Evolutionary conservation across 2,888 invertebrate species (phyloP), one percentile per base, ranked within the genome.

Genomic region (Phengaris alcon): DNA sequence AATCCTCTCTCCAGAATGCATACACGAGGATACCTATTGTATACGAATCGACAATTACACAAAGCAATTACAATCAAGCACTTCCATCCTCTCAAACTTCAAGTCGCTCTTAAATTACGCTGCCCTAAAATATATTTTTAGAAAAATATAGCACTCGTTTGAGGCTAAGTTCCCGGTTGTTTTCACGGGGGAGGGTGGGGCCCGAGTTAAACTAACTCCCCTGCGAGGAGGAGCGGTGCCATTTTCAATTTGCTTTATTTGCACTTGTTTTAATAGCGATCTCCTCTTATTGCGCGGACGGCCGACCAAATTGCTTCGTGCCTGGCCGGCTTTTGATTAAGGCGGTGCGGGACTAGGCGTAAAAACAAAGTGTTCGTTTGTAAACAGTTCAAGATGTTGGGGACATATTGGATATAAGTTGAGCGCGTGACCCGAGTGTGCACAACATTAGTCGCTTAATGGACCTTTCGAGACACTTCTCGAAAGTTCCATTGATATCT

Each of bases 211-310:
- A 83, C 83, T 82, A 83, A 83, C 87, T 85, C 85, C 86, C 87
- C 82, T 80, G 80, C 80, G 80, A 82, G 85, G 85, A 84, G 86
- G 82, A 83, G 81, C 84, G 87, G 89, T 89, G 86, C 88, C 90
- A 87, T 90, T 92, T 93, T 93, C 92, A 93, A 93, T 93, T 92
- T 92, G 90, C 89, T 91, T 90, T 93, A 91, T 93, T 93, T 93
- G 91, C 88, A 88, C 90, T 90, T 91, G 93, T 92, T 93, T 93
- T 92, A 93, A 93, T 93, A 91, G 93, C 89, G 75, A 75, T 88
- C 87, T 87, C 87, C 90, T 87, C 90, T 92, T 92, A 91, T 93
- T 92, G 91, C 88, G 85, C 86, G 87, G 88, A 85, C 85, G 88
- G 87, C 85, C 88, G 87, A 84, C 90, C 90, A 91, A 92, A 93